Base-by-base conservation (phyloP, 1,140 invertebrate genomes). In the Archegozetes longisetosus region DNA sequence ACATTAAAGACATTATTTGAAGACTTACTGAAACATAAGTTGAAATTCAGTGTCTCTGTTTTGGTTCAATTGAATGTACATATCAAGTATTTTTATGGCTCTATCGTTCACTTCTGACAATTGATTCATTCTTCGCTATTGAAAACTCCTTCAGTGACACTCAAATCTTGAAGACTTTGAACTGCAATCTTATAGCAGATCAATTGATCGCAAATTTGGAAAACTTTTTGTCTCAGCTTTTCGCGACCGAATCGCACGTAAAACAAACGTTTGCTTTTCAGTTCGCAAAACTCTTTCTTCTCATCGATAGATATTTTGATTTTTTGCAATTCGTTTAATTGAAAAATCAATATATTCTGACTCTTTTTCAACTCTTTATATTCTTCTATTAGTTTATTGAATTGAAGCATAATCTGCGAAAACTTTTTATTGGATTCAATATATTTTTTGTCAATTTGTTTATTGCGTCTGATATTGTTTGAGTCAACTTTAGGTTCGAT, bases 1-100 rank as follows among this genome's bases (percentile, higher is more conserved):
- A 20, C 6, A 4, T 9, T n/a, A 9, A 9, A 51, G 4, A 51
- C 17, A 51, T 51, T 20, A 51, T 9, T 12, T n/a, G 23, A 4
- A 9, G 17, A 57, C 55, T 57, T 48, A 57, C 55, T 57, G 9
- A 46, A n/a, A 58, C 57, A 58, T 58, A 29, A 12, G 52, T 46
- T 58, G 57, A 40, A 58, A 58, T 27, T 58, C 46, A 50, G 20
- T 24, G 27, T 58, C 24, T 22, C 57, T 40, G 9, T 20, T 14
- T 28, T 58, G 40, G 24, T 58, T 58, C 17, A 58, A 23, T 12
- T 58, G 9, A 2, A 58, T 9, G 24, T 58, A 58, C 47, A 58
- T 58, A 40, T 58, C 57, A 20, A 58, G 22, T 22, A 58, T 58
- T 27, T 58, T 46, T 9, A 58, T 27, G 47, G 40, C 48, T 4